Conservation (phyloP, 2,888 invertebrate genomes). For the Drosophila macrospina region DNA sequence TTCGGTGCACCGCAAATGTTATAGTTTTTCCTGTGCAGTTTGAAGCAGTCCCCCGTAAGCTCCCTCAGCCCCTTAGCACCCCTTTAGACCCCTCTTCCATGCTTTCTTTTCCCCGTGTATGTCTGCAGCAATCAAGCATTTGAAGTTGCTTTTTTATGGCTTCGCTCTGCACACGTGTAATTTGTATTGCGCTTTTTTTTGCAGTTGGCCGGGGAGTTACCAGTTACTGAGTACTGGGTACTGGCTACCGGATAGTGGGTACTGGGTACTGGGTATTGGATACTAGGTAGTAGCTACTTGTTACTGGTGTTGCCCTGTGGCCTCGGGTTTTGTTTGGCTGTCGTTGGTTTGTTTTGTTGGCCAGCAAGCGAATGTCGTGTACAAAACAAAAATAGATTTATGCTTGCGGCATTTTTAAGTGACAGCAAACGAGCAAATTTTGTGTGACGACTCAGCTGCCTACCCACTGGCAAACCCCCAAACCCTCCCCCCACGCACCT, state of each 20-base stretch:
- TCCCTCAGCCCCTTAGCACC: too few relatives aligned
- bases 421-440: constrained; percentile 73
- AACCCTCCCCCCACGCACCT: not conserved
- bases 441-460: constrained; percentile 44
- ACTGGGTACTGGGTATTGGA: constrained; percentile 7
- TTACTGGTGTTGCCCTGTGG: constrained; percentile 20
- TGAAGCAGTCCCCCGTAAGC: too few relatives aligned
- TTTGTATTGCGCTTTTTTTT: constrained; percentile 66
- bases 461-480: constrained; percentile 21
- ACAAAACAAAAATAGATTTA: constrained; percentile 78
- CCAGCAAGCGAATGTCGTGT: constrained; percentile 46
- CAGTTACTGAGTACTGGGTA: not conserved
- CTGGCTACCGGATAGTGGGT: not conserved
- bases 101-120: not conserved
- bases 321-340: constrained; percentile 31
- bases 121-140: constrained; percentile 64
- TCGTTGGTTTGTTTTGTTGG: constrained; percentile 47
- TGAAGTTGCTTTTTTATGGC: constrained; percentile 48
- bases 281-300: constrained; percentile 13
- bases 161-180: constrained; percentile 56
- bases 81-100: not conserved
- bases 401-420: constrained; percentile 79
- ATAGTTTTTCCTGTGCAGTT: constrained; percentile 2
- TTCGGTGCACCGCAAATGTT: constrained; percentile 3
- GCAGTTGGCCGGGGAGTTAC: constrained; percentile 4